Conservation (phyloP, 2,888 invertebrate genomes). For the Labia minor region DNA sequence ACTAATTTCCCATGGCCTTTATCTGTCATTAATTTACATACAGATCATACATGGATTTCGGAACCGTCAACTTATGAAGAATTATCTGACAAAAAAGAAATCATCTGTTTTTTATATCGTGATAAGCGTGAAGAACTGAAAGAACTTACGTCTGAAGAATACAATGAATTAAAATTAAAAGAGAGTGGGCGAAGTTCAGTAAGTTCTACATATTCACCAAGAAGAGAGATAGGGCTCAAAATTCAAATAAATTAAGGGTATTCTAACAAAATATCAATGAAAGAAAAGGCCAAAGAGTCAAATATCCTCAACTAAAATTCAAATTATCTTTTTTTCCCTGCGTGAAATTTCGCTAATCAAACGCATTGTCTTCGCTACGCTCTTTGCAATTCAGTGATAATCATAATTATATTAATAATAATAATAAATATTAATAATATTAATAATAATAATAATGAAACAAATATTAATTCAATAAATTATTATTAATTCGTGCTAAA, state of each 20-base stretch:
- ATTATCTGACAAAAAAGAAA: slow-evolving; percentile 48
- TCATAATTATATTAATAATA: background rate
- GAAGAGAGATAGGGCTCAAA: slow-evolving; percentile 59
- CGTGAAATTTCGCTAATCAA: slow-evolving; percentile 3
- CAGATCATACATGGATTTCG: slow-evolving; percentile 50
- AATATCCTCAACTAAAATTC: background rate
- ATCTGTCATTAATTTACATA: slow-evolving; percentile 48
- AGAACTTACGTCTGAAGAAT: slow-evolving; percentile 49
- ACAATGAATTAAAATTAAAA: slow-evolving; percentile 47
- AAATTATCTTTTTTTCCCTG: background rate
- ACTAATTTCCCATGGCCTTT: slow-evolving; percentile 53
- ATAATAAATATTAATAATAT: background rate
- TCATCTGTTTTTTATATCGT: slow-evolving; percentile 56
- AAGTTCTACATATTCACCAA: slow-evolving; percentile 44
- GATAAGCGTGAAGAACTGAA: slow-evolving; percentile 49
- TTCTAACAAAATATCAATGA: no score
- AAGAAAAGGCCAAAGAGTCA: no score
- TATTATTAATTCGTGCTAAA: slow-evolving; percentile 3
- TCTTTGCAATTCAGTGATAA: background rate
- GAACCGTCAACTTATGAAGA: slow-evolving; percentile 42
- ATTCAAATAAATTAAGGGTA: slow-evolving; percentile 60
- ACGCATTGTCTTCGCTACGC: background rate
- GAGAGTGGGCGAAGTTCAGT: slow-evolving; percentile 40
- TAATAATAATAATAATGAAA: no score
- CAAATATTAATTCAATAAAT: background rate